Percentiles rank a stretch among this genome's conserved stretches.
phyloP scores from a whole-genome alignment of 2,888 invertebrate species.

The Allygus modestus region DNA sequence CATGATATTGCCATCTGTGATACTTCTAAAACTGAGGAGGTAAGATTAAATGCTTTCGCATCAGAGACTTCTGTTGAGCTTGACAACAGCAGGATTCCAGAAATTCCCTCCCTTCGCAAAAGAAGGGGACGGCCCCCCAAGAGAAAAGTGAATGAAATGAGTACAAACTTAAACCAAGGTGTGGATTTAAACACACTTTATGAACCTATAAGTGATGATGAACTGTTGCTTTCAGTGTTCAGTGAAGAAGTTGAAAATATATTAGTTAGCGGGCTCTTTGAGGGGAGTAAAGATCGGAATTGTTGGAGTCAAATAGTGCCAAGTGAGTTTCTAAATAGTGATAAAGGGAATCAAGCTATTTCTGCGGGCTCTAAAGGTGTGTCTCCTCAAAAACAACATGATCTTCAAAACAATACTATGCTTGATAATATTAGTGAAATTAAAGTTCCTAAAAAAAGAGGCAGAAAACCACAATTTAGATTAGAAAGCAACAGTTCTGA shows the following conservation, averaged over 20 bases:
- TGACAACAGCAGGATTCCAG: neutral
- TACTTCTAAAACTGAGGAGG: neutral
- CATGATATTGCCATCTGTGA: neutral
- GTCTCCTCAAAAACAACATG: neutral
- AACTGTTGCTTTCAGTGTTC: constrained; percentile 18
- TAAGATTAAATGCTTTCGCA: neutral
- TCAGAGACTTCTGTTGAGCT: neutral
- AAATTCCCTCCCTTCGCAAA: neutral
- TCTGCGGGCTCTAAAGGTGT: neutral
- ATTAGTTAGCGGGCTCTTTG: neutral
- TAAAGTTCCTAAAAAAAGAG: constrained; percentile 34
- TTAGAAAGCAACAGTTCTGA: constrained; percentile 6
- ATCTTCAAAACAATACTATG: neutral
- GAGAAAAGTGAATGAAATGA: neutral
- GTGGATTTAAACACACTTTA: neutral
- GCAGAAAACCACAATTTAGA: constrained; percentile 11
- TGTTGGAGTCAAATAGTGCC: neutral
- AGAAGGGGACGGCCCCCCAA: constrained; percentile 39
- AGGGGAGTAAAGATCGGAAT: neutral
- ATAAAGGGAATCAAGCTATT: neutral
- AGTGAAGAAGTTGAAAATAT: constrained; percentile 10
- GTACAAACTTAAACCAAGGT: neutral
- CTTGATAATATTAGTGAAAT: neutral
- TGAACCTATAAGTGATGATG: neutral
- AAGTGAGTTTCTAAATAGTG: neutral